phyloP scores from a whole-genome alignment of 1,140 invertebrate species.

The Solenopsis invicta region DNA sequence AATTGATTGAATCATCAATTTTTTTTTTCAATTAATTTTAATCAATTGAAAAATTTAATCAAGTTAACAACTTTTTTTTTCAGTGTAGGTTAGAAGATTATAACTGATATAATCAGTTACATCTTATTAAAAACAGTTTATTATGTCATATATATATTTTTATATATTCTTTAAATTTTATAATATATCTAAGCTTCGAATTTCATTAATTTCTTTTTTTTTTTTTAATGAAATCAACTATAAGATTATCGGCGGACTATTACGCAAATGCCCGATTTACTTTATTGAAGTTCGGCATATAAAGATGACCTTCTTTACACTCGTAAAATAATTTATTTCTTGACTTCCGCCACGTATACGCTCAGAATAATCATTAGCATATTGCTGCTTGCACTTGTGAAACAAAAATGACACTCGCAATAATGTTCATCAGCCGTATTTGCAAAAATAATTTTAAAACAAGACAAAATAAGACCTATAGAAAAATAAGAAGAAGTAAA shows the following conservation, averaged over 20 bases:
- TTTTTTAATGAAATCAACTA: not conserved
- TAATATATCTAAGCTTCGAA: not conserved
- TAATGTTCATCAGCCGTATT: not conserved
- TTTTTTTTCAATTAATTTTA: too few species aligned
- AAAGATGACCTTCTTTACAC: constrained; percentile 72
- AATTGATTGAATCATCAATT: too few species aligned
- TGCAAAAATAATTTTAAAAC: not conserved
- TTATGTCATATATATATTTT: not conserved
- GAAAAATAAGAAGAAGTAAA: constrained; percentile 8
- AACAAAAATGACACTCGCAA: not conserved
- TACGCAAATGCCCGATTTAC: too few species aligned
- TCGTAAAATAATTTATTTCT: constrained; percentile 69
- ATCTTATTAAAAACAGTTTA: not conserved
- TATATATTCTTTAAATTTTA: not conserved
- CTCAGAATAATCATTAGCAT: constrained; percentile 21
- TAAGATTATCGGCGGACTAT: not conserved
- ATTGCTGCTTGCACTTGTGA: constrained; percentile 1
- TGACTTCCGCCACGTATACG: constrained; percentile 31
- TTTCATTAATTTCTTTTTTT: not conserved
- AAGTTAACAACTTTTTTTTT: too few species aligned
- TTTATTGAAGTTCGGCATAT: constrained; percentile 48
- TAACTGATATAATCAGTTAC: too few species aligned
- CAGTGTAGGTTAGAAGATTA: too few species aligned
- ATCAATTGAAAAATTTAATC: too few species aligned
- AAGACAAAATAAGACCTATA: not conserved